Conservation (phyloP, 2,113 vertebrate species). For the Nothobranchius kuhntae region DNA sequence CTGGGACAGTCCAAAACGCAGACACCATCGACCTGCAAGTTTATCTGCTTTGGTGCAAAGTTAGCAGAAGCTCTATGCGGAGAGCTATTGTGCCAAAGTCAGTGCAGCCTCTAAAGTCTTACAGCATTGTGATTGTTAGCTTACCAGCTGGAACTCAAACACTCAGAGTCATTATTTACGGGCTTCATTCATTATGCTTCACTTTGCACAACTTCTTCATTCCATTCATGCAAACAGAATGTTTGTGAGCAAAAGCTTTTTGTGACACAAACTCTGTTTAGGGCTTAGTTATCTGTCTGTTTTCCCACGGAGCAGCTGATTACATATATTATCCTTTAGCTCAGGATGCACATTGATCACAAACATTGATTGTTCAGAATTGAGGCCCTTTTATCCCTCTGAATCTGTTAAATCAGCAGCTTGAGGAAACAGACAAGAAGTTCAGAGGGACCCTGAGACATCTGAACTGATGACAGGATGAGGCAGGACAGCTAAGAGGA, state of each 20-base stretch:
- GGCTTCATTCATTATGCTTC: not conserved
- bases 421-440: not conserved
- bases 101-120: not conserved
- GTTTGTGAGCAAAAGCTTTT: constrained; percentile 10
- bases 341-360: constrained; percentile 33
- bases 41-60: constrained; percentile 9
- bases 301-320: constrained; percentile 18
- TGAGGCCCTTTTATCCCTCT: not conserved
- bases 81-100: not conserved
- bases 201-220: not conserved
- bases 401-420: not conserved
- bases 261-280: not conserved
- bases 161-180: constrained; percentile 7
- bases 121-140: not conserved
- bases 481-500: constrained; percentile 41
- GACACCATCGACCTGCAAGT: not conserved
- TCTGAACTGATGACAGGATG: constrained; percentile 32
- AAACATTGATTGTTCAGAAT: constrained; percentile 15
- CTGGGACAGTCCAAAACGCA: not conserved
- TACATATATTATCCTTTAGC: constrained; percentile 6
- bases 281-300: not conserved
- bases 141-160: constrained; percentile 1
- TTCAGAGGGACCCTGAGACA: constrained; percentile 1
- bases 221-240: not conserved
- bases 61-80: constrained; percentile 18